Evolutionary conservation across 2,888 invertebrate genomes (phyloP), one percentile per base, ranked within the genome.

Genomic region (Meteorus colon): DNA sequence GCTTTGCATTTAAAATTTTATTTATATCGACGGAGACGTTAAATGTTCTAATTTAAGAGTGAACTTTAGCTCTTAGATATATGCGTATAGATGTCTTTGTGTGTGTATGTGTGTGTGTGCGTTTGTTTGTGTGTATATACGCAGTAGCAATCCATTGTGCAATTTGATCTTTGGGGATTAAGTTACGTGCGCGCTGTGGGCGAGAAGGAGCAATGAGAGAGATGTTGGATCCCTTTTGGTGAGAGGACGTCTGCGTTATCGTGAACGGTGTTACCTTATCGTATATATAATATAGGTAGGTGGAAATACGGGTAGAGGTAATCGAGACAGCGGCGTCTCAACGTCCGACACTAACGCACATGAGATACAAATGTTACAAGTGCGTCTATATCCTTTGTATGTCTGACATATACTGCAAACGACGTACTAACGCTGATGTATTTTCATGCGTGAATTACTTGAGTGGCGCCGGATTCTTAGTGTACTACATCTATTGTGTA

Each of bases 361-460:
- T 19, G 31, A 69, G 19, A 55, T 31, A 10, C 27, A 41, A 14
- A 19, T 41, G 37, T 37, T 41, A 66, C 14, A 8, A 12, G 14
- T 24, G n/a, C 66, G 24, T 41, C 41, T 37, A 41, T 66, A 55
- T 55, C n/a, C 55, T 1, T 19, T 48, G n/a, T 48, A 51, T 19
- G 81, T 77, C 77, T 78, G 81, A 81, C 82, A 77, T 72, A 55
- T 55, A 72, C 48, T 37, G 77, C 59, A 74, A 79, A 74, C 78
- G 78, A 76, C 78, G 76, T 73, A 79, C 79, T 82, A 85, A 85
- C 79, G 78, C 77, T 84, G 84, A 85, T 84, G 77, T 80, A 85
- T 83, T 41, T 78, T 75, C 78, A 78, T 79, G 80, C 80, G 82
- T 81, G 82, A 84, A 82, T 83, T 73, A 77, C 27, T 65, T 48